Conservation (phyloP, 2,797 vertebrate species). For the Coluber constrictor region DNA sequence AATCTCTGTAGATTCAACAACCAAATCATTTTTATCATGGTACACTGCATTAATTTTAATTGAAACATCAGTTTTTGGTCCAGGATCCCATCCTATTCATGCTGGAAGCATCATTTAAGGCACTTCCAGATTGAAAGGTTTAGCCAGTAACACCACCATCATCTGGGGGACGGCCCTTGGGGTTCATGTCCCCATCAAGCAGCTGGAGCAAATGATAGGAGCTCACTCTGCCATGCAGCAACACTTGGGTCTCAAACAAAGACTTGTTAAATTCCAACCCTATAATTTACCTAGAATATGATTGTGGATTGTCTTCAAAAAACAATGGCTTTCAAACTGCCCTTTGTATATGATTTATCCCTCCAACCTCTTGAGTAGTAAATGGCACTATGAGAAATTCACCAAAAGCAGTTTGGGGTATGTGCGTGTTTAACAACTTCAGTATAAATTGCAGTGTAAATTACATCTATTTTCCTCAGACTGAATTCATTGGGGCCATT, state of each 20-base stretch:
- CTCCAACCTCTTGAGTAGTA: not conserved
- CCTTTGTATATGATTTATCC: not conserved
- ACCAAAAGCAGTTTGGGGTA: not conserved
- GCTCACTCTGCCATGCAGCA: not conserved
- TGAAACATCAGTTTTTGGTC: not conserved
- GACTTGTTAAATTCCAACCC: not conserved
- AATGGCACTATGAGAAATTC: not conserved
- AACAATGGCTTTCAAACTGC: not conserved
- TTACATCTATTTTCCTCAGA: not conserved
- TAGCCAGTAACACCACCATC: not conserved
- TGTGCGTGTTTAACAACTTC: not conserved
- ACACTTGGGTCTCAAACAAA: not conserved
- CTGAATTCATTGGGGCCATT: not conserved
- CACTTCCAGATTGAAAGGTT: not conserved
- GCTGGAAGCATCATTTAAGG: not conserved
- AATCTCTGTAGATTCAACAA: not conserved
- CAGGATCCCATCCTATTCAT: not conserved
- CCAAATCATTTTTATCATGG: not conserved
- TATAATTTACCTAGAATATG: not conserved
- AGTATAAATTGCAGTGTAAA: not conserved
- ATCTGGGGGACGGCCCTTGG: not conserved
- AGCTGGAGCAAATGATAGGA: not conserved
- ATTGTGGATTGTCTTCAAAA: not conserved
- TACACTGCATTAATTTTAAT: not conserved
- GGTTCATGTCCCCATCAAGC: not conserved